Base-by-base conservation (phyloP, 2,888 invertebrate species). In the Lasioglossum figueresi region DNA sequence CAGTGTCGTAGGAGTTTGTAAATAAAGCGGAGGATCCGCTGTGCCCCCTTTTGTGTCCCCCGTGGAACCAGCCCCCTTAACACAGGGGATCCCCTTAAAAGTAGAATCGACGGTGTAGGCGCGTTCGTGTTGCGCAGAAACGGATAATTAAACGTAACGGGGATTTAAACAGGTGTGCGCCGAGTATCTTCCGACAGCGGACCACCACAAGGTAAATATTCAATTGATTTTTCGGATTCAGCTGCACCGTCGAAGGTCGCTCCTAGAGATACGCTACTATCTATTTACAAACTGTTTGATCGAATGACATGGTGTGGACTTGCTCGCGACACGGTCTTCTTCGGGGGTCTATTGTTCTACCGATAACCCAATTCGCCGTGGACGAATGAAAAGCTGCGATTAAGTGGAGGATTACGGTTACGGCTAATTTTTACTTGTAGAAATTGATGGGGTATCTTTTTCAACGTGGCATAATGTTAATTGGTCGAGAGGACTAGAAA, bases 91-190 rank as follows among this genome's bases (percentile, higher is more conserved):
- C 56, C 40, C 56, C 72, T 34, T 14, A 43, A 31, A 68, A 59
- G 12, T 43, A 14, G 43, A 34, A 31, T 79, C 72, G 48, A 73
- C 45, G 59, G 80, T 76, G 76, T 80, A 80, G 80, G 70, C 84
- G 84, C 73, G 76, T 78, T 84, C 45, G 37, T 66, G 85, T 81
- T 80, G 84, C 84, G 80, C 79, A 80, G 84, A 75, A 34, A 56
- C 78, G 78, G 37, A 84, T 78, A 66, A 76, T 85, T 72, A 76
- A 52, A 56, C 63, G 80, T 45, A 76, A 43, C 76, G 59, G 66
- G 52, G 68, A 74, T 86, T 79, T 79, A 72, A 86, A 86, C 86
- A 86, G 86, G 86, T 86, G 86, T 85, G 86, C 82, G 85, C 66
- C 52, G n/a, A 63, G 48, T 27, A 48, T 40, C n/a, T 37, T 59